phyloP scores from a whole-genome alignment of 1,140 invertebrate genomes.

The Nebria ingens region DNA sequence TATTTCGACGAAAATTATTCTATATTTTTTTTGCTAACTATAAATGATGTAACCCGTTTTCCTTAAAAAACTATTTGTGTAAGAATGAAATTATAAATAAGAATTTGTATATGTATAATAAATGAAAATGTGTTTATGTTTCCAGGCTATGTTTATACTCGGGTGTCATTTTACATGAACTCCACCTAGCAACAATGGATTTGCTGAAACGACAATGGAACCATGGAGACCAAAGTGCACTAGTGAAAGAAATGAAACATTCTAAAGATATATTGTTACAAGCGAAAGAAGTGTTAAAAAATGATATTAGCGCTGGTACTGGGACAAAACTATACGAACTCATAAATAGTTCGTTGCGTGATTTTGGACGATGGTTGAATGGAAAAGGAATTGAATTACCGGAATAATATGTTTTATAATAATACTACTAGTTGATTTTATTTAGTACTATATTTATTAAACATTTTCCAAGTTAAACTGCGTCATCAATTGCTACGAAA shows the following conservation, averaged over 20 bases:
- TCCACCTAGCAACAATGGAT: constrained; percentile 46
- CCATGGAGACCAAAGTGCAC: constrained; percentile 30
- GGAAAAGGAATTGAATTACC: constrained; percentile 26
- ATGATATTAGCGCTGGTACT: constrained; percentile 40
- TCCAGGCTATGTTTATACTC: constrained; percentile 55
- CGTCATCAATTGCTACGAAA: too few relatives aligned
- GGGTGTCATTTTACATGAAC: constrained; percentile 58
- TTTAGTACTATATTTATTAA: too few relatives aligned
- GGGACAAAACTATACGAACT: constrained; percentile 38
- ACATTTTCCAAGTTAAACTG: too few relatives aligned
- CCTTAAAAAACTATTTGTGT: too few relatives aligned
- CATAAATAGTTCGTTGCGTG: constrained; percentile 29
- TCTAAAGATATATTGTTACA: constrained; percentile 32
- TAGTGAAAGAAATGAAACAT: constrained; percentile 32
- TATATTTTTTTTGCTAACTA: too few relatives aligned
- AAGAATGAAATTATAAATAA: too few relatives aligned
- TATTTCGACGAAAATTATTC: too few relatives aligned
- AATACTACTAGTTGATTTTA: too few relatives aligned
- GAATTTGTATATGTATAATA: background rate
- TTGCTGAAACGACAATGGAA: constrained; percentile 40
- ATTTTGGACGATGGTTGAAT: constrained; percentile 28
- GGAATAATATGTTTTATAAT: too few relatives aligned
- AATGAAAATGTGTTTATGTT: background rate
- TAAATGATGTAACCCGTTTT: too few relatives aligned
- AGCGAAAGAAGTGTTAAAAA: constrained; percentile 36